Evolutionary conservation across 2,888 invertebrate species (phyloP).

Genomic region (Harpagoxenus sublaevis): DNA sequence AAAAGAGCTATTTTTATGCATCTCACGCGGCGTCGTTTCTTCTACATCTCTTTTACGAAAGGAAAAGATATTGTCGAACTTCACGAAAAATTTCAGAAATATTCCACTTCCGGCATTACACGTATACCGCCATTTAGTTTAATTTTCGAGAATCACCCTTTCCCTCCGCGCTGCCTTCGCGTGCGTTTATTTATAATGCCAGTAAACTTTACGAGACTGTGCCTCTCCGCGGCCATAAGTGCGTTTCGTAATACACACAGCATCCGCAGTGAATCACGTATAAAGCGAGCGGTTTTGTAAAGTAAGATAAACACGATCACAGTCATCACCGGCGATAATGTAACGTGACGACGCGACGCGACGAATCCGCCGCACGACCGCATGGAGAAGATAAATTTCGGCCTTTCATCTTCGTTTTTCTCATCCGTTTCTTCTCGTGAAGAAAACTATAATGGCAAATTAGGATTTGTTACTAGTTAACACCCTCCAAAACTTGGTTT

Average conservation of each 20-base stretch:
- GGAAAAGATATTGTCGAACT: not conserved
- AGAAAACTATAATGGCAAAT: not conserved
- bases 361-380: not conserved
- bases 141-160: slow-evolving; percentile 14
- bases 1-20: slow-evolving; percentile 5
- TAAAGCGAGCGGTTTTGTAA: slow-evolving; percentile 41
- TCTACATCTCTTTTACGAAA: not conserved
- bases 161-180: not conserved
- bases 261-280: slow-evolving; percentile 48
- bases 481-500: not conserved
- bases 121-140: not conserved
- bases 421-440: not conserved
- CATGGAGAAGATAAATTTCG: slow-evolving; percentile 43
- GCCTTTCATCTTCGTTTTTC: not conserved
- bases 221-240: slow-evolving; percentile 20
- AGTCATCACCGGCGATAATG: slow-evolving; percentile 49
- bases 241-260: slow-evolving; percentile 41
- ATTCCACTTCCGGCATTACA: not conserved
- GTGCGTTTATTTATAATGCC: slow-evolving; percentile 47
- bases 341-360: slow-evolving; percentile 27
- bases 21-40: not conserved
- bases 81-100: slow-evolving; percentile 17
- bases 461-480: not conserved
- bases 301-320: slow-evolving; percentile 55
- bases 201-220: slow-evolving; percentile 37